phyloP scores from a whole-genome alignment of 2,888 invertebrate species.

The Philopedon plagiatum region DNA sequence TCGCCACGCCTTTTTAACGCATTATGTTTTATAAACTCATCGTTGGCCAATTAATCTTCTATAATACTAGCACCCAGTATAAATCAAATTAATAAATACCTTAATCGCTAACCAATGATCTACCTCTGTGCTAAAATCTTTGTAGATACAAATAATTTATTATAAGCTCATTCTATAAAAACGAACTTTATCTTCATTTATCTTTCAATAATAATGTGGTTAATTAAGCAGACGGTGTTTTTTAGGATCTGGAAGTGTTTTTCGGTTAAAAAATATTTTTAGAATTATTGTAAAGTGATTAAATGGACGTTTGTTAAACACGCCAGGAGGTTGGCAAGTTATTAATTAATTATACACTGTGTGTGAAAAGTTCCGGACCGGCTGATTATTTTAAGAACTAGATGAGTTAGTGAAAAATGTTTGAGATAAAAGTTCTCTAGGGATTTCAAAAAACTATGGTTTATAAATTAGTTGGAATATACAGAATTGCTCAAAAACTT shows the following conservation, averaged over 20 bases:
- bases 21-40: too few relatives aligned
- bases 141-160: not conserved
- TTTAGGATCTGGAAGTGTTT: not conserved
- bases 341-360: not conserved
- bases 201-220: not conserved
- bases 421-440: too few relatives aligned
- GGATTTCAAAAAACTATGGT: too few relatives aligned
- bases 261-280: not conserved
- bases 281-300: not conserved
- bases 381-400: too few relatives aligned
- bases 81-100: too few relatives aligned
- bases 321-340: not conserved
- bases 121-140: not conserved
- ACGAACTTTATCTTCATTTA: not conserved
- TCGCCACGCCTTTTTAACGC: too few relatives aligned
- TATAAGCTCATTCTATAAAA: not conserved
- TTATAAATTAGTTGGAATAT: too few relatives aligned
- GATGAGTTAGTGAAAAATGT: too few relatives aligned
- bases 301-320: not conserved
- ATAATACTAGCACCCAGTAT: too few relatives aligned
- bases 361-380: too few relatives aligned
- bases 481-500: too few relatives aligned
- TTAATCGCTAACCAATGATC: not conserved
- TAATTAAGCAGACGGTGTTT: not conserved
- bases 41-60: too few relatives aligned